These are phyloP conservation scores for Sinocyclocheilus anophthalmus DNA, from an alignment of 2,113 vertebrate genomes.

Conservation along the genomic window DNA sequence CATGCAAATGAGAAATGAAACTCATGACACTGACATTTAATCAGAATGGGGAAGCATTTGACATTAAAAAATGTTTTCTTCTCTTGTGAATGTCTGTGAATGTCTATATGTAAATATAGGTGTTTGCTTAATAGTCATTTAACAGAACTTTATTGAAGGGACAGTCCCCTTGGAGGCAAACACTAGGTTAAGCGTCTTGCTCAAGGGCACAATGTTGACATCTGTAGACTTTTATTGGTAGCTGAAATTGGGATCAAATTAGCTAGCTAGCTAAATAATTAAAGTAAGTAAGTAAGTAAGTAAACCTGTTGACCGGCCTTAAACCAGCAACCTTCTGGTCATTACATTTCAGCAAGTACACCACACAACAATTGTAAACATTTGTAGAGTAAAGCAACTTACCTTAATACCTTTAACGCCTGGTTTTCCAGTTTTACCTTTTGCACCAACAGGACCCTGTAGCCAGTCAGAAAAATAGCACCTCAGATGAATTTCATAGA, in stretches of 20 bases:
- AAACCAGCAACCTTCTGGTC: constrained; percentile 3
- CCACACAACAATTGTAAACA: background rate
- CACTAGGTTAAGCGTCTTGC: background rate
- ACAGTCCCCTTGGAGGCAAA: background rate
- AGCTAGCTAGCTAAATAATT: background rate
- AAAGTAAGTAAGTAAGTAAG: too few relatives aligned
- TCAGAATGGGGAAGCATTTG: background rate
- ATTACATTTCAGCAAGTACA: background rate
- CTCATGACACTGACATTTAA: background rate
- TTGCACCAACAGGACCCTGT: constrained; percentile 66
- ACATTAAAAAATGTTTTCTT: background rate
- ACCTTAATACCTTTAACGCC: constrained; percentile 74
- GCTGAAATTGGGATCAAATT: background rate
- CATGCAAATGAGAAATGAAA: constrained; percentile 5
- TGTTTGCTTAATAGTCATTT: background rate
- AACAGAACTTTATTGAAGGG: background rate
- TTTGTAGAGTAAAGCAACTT: constrained; percentile 10
- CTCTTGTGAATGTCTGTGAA: background rate
- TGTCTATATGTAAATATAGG: background rate
- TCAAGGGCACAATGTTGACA: background rate
- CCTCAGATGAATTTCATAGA: background rate
- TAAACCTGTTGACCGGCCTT: background rate
- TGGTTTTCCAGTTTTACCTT: constrained; percentile 59
- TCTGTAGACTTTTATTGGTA: background rate
- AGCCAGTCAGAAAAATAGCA: constrained; percentile 36